Conservation (phyloP, 2,888 invertebrate genomes). For the Allolobophora icterica region DNA sequence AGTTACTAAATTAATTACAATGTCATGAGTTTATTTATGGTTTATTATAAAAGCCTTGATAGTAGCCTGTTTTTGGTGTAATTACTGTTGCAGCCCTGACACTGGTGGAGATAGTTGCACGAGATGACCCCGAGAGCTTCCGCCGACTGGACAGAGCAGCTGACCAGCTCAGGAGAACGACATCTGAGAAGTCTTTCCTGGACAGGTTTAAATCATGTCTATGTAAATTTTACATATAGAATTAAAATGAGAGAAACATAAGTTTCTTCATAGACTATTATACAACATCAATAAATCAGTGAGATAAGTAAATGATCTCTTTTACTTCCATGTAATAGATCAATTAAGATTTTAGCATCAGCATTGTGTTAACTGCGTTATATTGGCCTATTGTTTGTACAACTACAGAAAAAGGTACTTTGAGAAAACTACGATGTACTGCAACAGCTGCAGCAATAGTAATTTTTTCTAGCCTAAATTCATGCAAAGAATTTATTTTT, state of each 20-base stretch:
- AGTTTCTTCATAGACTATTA: too few relatives aligned
- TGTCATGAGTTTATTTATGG: background rate
- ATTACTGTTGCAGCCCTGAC: background rate
- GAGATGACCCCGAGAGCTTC: background rate
- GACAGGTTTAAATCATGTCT: background rate
- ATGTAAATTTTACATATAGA: background rate
- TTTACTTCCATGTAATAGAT: too few relatives aligned
- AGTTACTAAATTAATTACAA: background rate
- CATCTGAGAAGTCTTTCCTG: constrained; percentile 5
- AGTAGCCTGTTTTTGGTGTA: background rate
- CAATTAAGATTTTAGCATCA: too few relatives aligned
- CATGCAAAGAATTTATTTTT: too few relatives aligned
- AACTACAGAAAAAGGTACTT: too few relatives aligned
- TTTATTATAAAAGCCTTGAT: background rate
- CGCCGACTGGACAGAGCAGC: constrained; percentile 8
- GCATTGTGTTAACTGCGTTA: too few relatives aligned
- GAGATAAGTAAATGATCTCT: too few relatives aligned
- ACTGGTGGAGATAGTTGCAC: background rate
- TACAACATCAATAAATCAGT: too few relatives aligned
- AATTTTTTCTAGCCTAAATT: too few relatives aligned
- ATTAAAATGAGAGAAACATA: background rate
- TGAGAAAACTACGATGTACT: too few relatives aligned
- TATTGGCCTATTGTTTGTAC: too few relatives aligned
- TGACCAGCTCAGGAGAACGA: background rate
- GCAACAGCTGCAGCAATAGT: too few relatives aligned